Percentiles rank a stretch among this genome's conserved stretches.
Evolutionary conservation across 2,113 vertebrate species (phyloP).

Genomic region (Brachypodius melanocephalos): DNA sequence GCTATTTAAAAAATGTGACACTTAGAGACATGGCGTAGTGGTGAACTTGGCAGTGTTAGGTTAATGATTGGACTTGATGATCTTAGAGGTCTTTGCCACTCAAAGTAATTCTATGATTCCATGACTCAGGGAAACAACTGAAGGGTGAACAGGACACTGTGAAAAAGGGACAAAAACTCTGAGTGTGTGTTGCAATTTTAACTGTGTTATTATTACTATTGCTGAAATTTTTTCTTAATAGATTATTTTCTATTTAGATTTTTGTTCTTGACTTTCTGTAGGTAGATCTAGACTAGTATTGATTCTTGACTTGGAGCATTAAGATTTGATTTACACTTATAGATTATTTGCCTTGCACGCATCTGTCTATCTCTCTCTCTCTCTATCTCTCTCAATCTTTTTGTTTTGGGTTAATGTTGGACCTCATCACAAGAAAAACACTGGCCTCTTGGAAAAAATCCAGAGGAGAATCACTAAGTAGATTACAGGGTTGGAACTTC

Average conservation of each 20-base stretch:
- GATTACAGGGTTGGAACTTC: not conserved
- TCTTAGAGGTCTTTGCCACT: not conserved
- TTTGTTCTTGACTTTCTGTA: not conserved
- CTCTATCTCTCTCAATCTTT: rapidly evolving
- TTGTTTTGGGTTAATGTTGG: not conserved
- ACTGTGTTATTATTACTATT: not conserved
- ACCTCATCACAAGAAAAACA: not conserved
- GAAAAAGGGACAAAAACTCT: not conserved
- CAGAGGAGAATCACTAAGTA: not conserved
- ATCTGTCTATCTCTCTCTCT: too few relatives aligned
- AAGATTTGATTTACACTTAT: not conserved
- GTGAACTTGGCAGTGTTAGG: not conserved
- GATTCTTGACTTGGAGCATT: not conserved
- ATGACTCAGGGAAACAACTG: not conserved
- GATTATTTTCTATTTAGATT: not conserved
- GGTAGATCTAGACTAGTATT: not conserved
- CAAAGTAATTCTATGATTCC: not conserved
- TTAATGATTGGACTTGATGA: not conserved
- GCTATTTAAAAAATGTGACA: not conserved
- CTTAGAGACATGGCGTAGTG: too few relatives aligned
- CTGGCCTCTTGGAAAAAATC: not conserved
- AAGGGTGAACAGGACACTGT: not conserved
- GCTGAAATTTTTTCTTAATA: not conserved
- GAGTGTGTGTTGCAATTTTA: not conserved
- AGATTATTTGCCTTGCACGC: not conserved